Evolutionary conservation across 1,140 invertebrate species (phyloP), one percentile per base, ranked within the genome.

Genomic region (Brachionus rubens): DNA sequence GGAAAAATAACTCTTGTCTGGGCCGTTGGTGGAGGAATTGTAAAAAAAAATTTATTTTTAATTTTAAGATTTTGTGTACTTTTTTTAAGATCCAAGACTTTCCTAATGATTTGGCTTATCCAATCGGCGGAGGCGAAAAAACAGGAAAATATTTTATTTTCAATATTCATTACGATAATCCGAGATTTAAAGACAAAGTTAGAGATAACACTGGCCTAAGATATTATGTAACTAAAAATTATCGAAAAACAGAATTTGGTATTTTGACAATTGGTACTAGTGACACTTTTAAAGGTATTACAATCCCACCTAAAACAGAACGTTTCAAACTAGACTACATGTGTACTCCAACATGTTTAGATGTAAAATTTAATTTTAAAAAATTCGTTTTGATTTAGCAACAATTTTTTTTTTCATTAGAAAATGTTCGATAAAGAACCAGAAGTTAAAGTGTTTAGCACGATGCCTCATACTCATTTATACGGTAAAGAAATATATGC

Each of bases 121-220:
- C 68, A 36, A 19, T 54, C 4, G 68, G 68, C 19, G 43, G 68
- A 2, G 16, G n/a, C 33, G 68, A 72, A 2, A 14, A 54, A 33
- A 36, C 41, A 12, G 21, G 46, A 16, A 72, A 52, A 41, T 72
- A 72, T 16, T 72, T 72, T 50, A 36, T 33, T 14, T n/a, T 72
- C 9, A 46, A 72, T 21, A 72, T 50, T 10, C 68, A 72, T 48
- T 50, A 33, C 30, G 68, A 72, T 54, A 72, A 72, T 72, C 68
- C 68, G 0, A 28, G 9, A 36, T 24, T 72, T 7, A 48, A 65
- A 43, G 43, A 50, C 36, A 46, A 30, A 3, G 10, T 48, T 24
- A 48, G 7, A 26, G 68, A 72, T 24, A 6, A 50, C 36, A 50
- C 68, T 10, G 68, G 46, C 12, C 33, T 72, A 1, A n/a, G 46